Base-by-base conservation (phyloP, 2,113 vertebrate species). In the Phalacrocorax carbo region DNA sequence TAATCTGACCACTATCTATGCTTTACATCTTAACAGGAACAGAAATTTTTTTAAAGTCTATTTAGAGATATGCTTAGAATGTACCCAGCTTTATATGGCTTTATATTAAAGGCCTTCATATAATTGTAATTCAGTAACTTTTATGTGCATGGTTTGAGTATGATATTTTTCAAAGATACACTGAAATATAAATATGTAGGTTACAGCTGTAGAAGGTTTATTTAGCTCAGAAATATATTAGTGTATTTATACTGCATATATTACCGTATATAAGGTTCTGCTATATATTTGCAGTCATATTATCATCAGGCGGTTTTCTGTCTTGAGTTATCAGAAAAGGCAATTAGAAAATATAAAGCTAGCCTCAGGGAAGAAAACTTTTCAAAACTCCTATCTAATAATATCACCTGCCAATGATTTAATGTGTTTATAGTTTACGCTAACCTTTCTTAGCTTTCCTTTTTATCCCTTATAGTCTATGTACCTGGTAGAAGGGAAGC, bases 391-490 rank as follows among this genome's bases (percentile, higher is more conserved):
- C 66, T 94, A 88, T 97, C 92, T 96, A 44, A 40, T 93, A 81
- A 55, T 91, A 95, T 97, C 92, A 96, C 89, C 87, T 95, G 93
- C 87, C 89, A 92, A 19, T 86, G 68, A 88, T 95, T 97, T 95
- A 97, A 93, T 89, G 84, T 85, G 73, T 90, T 97, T 93, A 81
- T 93, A 82, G 72, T 94, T 94, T 82, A 94, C 95, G 82, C 77
- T 85, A 97, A 92, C 68, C 66, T 95, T 93, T 89, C 82, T 79
- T 89, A 87, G 80, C 73, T 81, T 94, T 90, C 60, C 60, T 91
- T 94, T 96, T 89, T 48, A 92, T 79, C 48, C 84, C 19, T 93
- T 85, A 30, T 34, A 52, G 32, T 86, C 64, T 94, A 57, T 69
- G n/a, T 89, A 87, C 49, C 60, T 78, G 60, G 58, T 72, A 80